Conservation (phyloP, 2,888 invertebrate genomes). For the Chymomyza procnemis region DNA sequence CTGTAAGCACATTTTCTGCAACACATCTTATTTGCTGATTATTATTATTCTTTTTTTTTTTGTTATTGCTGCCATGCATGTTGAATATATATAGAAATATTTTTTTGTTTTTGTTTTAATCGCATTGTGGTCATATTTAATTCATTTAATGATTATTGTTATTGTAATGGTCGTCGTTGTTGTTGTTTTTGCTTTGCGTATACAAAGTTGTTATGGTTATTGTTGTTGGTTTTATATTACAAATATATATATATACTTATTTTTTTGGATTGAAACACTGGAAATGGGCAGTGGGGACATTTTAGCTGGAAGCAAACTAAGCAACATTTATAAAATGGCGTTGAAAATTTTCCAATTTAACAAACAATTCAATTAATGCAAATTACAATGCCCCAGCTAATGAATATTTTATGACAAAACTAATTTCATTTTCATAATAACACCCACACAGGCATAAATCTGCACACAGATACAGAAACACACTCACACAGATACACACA, state of each 20-base stretch:
- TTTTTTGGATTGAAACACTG: constrained; percentile 22
- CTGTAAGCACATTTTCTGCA: no score
- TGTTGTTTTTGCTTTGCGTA: constrained; percentile 10
- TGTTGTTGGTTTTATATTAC: constrained; percentile 34
- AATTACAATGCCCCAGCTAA: constrained; percentile 64
- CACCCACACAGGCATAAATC: constrained; percentile 20
- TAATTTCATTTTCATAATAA: constrained; percentile 68
- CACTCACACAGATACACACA: constrained; percentile 6
- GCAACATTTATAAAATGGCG: constrained; percentile 13
- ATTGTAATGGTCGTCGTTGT: constrained; percentile 45
- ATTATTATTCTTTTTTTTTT: background rate
- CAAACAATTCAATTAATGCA: constrained; percentile 75
- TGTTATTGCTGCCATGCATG: background rate
- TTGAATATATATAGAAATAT: background rate
- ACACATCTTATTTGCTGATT: no score
- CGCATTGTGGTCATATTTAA: constrained; percentile 70
- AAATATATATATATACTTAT: no score
- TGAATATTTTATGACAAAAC: constrained; percentile 73
- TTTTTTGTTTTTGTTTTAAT: constrained; percentile 52
- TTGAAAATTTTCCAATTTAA: constrained; percentile 60
- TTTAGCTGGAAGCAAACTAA: background rate
- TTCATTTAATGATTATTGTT: constrained; percentile 68
- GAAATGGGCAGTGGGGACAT: background rate
- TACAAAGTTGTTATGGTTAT: constrained; percentile 41
- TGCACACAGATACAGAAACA: background rate